Percentiles rank a stretch among this genome's conserved stretches.
These are phyloP conservation scores for Neoascia interrupta DNA, from an alignment of 2,888 invertebrate species.

Conservation along the genomic window DNA sequence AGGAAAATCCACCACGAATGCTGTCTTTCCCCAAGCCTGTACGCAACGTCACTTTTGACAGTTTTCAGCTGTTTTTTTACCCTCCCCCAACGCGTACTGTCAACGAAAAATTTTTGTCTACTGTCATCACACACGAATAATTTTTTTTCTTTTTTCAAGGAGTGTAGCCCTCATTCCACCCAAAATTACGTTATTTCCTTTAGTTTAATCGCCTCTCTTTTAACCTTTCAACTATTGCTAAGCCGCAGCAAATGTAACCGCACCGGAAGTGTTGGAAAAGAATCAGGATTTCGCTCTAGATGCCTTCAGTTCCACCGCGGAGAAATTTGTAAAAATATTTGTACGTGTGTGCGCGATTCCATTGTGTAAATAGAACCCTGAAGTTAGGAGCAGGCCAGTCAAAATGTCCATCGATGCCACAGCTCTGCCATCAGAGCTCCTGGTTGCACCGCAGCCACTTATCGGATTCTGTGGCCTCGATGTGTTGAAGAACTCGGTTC, in stretches of 20 bases:
- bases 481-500: conserved; percentile 89
- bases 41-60: conserved; percentile 49
- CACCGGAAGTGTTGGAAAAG: background rate
- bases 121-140: conserved; percentile 60
- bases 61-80: conserved; percentile 53
- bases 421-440: conserved; percentile 91
- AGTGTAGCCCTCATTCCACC: conserved; percentile 55
- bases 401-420: conserved; percentile 83
- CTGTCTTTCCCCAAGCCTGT: too few relatives aligned
- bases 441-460: conserved; percentile 90
- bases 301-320: conserved; percentile 29
- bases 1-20: background rate
- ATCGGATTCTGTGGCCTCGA: conserved; percentile 95
- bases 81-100: conserved; percentile 45
- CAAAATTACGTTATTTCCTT: conserved; percentile 42
- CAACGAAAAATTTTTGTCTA: conserved; percentile 50
- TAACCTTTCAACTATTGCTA: conserved; percentile 1
- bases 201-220: conserved; percentile 17
- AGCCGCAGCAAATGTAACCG: conserved; percentile 29
- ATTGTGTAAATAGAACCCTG: conserved; percentile 58
- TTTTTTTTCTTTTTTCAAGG: conserved; percentile 58
- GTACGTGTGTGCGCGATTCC: conserved; percentile 41
- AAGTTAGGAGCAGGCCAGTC: background rate
- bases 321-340: conserved; percentile 34
- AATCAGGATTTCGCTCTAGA: conserved; percentile 19